Conservation (phyloP, 2,888 invertebrate species). For the Pterobdella sp. region DNA sequence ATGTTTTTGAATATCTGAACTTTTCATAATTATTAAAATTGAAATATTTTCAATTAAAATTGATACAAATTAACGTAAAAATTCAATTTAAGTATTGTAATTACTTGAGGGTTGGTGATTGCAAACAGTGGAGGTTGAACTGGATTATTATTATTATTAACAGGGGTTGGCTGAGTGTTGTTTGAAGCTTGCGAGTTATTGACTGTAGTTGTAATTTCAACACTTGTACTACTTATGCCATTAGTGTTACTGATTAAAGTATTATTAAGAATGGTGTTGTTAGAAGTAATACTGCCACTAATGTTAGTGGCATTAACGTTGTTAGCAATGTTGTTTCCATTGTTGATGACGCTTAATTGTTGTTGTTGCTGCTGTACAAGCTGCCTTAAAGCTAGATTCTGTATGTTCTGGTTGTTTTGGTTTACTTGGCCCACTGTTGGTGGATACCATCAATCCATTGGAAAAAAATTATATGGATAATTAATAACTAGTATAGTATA, state of each 20-base stretch:
- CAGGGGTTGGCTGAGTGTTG: constrained; percentile 44
- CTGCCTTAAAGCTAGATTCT: constrained; percentile 30
- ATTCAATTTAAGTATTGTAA: background rate
- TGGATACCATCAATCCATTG: background rate
- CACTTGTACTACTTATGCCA: constrained; percentile 14
- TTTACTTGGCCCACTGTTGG: constrained; percentile 3
- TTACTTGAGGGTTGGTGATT: constrained; percentile 46
- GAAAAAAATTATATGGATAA: background rate
- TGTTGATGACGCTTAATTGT: background rate
- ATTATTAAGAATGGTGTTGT: background rate
- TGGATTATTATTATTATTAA: constrained; percentile 46
- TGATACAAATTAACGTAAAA: background rate
- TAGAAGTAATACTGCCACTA: background rate
- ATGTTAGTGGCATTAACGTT: background rate
- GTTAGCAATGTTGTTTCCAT: constrained; percentile 7
- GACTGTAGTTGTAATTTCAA: background rate
- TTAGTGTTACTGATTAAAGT: constrained; percentile 5
- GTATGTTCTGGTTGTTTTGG: constrained; percentile 26
- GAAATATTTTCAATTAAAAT: background rate
- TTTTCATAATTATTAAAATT: background rate
- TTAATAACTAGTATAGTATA: background rate
- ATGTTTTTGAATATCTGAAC: no score
- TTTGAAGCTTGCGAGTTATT: no score
- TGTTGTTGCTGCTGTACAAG: constrained; percentile 31
- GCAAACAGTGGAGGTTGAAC: constrained; percentile 51